Evolutionary conservation across 64 coral and sea anemone species (phyloP), one percentile per base, ranked within the genome.

Genomic region (Exaiptasia diaphana): DNA sequence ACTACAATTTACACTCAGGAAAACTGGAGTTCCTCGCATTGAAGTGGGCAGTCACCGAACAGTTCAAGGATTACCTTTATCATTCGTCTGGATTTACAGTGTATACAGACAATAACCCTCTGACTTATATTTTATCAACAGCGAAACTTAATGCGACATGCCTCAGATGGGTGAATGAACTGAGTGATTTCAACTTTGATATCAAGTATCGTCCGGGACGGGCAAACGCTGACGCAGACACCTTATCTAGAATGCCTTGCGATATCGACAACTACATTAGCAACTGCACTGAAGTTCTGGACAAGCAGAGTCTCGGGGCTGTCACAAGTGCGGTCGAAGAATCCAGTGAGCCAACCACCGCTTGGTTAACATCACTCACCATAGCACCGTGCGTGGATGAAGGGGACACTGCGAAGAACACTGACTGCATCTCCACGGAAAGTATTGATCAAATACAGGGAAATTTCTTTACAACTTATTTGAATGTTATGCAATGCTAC

Each of bases 91-190:
- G 39, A 28, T 79, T 79, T 40, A 79, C 20, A 41, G 76, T 79
- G 40, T 79, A 46, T 26, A 79, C 76, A 27, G 54, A 79, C 27
- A 79, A 79, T 22, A 79, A 79, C 38, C 36, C 76, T 29, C 54
- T 64, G 41, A 79, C 57, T 1, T 79, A 79, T 23, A 59, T 79
- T 18, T 42, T 77, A 48, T 53, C 23, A 17, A 53, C 72, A 18
- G 72, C 72, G 7, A 75, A 75, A 48, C 73, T 76, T 23, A 76
- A 76, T 48, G 73, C 73, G n/a, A 76, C 73, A 34, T 49, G 73
- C 35, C 35, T 59, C 21, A 13, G 74, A 17, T 77, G 72, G 72
- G 41, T 75, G 29, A 53, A 53, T 31, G 74, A 77, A 77, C 33
- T 79, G 29, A 56, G 53, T 8, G 76, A 79, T 56, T 79, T 79